phyloP scores from a whole-genome alignment of 2,888 invertebrate genomes.

The Ctena decussata region DNA sequence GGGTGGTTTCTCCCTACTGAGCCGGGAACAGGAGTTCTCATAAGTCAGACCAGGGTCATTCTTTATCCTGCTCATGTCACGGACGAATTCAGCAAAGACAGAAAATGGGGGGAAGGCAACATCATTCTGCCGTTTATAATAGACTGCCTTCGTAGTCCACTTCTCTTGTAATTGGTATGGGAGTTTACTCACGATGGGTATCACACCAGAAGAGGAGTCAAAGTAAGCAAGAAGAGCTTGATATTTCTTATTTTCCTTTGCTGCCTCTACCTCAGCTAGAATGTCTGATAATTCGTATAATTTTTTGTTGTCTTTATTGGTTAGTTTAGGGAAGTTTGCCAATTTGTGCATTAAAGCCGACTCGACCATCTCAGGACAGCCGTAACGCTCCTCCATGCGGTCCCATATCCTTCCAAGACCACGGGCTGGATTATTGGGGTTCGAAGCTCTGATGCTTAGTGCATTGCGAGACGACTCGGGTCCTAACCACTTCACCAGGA shows the following conservation, averaged over 20 bases:
- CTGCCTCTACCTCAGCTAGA: conserved; percentile 4
- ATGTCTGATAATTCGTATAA: conserved; percentile 17
- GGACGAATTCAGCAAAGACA: conserved; percentile 38
- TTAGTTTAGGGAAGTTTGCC: conserved; percentile 1
- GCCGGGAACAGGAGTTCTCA: not conserved
- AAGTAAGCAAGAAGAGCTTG: conserved; percentile 6
- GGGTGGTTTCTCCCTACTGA: not conserved
- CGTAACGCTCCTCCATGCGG: conserved; percentile 11
- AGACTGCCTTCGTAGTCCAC: conserved; percentile 45
- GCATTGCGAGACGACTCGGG: conserved; percentile 29
- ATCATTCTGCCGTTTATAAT: conserved; percentile 29
- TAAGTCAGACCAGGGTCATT: conserved; percentile 47
- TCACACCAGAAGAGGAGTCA: conserved; percentile 13
- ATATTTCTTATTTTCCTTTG: not conserved
- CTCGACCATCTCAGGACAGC: conserved; percentile 23
- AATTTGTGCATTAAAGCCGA: not conserved
- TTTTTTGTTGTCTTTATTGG: conserved; percentile 10
- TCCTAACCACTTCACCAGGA: conserved; percentile 44
- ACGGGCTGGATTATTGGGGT: not conserved
- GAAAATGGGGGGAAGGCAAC: conserved; percentile 43
- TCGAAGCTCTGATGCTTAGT: conserved; percentile 38
- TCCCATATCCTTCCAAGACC: conserved; percentile 18
- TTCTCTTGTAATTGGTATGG: conserved; percentile 51
- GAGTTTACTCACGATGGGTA: conserved; percentile 30
- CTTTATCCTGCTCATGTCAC: conserved; percentile 36